phyloP scores from a whole-genome alignment of 2,113 vertebrate species.

The Trochalopteron elliotii region DNA sequence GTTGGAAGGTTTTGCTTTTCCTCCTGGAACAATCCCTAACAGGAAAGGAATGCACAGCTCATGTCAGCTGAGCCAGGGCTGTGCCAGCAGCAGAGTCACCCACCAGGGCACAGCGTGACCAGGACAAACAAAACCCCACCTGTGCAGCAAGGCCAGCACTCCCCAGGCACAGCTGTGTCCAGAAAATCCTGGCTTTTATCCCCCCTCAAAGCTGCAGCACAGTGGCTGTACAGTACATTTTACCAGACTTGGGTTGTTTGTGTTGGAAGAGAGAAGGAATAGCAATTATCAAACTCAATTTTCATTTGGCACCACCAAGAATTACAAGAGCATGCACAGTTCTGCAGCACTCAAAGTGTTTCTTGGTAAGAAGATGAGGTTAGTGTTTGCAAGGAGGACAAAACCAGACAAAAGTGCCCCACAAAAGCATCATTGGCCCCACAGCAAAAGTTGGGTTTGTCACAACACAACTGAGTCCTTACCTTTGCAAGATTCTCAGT shows the following conservation, averaged over 20 bases:
- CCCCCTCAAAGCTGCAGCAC: neutral
- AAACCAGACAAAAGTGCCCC: neutral
- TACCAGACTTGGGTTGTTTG: neutral
- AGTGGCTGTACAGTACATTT: neutral
- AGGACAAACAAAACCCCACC: neutral
- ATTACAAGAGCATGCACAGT: neutral
- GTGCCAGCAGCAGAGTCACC: neutral
- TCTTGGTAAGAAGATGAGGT: neutral
- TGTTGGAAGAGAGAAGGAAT: neutral
- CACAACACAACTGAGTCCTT: neutral
- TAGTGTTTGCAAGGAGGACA: neutral
- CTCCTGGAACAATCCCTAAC: neutral
- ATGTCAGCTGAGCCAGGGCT: neutral
- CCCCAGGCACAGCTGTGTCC: neutral
- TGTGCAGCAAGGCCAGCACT: neutral
- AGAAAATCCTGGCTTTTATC: neutral
- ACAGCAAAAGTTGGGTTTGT: neutral
- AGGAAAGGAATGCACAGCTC: neutral
- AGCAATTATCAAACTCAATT: neutral
- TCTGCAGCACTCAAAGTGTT: neutral
- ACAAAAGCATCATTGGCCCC: neutral
- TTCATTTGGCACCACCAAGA: neutral
- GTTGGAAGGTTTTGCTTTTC: neutral
- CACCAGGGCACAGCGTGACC: neutral
- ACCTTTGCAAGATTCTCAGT: constrained; percentile 86